Evolutionary conservation across 2,888 invertebrate genomes (phyloP).

Genomic region (Nowickia ferox): DNA sequence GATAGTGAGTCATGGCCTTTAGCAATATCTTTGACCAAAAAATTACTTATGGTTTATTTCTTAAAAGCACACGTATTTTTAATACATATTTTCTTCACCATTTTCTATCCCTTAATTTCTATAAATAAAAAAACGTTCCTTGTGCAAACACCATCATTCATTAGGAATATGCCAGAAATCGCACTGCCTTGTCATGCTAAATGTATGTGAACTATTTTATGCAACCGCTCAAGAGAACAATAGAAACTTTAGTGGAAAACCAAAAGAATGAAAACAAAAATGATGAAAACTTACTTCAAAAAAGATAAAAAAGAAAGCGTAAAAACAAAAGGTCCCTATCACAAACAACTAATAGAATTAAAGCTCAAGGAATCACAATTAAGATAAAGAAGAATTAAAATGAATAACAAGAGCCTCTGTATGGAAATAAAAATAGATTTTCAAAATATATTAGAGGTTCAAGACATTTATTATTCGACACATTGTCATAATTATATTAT

Average conservation of each 20-base stretch:
- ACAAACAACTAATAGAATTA: not conserved
- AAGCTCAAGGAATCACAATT: not conserved
- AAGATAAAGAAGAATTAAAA: not conserved
- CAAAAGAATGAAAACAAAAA: not conserved
- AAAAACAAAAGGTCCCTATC: not conserved
- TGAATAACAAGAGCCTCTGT: not conserved
- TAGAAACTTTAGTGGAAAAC: not conserved
- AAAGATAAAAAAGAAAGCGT: not conserved
- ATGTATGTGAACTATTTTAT: not conserved
- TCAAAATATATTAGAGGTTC: not conserved
- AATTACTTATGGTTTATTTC: no score
- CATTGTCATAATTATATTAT: no score
- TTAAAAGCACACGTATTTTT: no score
- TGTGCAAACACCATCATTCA: not conserved
- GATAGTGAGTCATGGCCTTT: no score
- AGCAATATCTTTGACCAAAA: no score
- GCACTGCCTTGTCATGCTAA: not conserved
- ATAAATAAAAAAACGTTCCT: no score
- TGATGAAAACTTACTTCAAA: not conserved
- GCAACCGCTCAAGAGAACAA: constrained; percentile 9
- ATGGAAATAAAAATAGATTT: no score
- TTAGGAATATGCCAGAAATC: no score
- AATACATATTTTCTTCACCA: no score
- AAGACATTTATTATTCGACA: no score
- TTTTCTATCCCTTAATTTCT: no score